phyloP scores from a whole-genome alignment of 2,797 vertebrate species.

The Hemibagrus guttatus region DNA sequence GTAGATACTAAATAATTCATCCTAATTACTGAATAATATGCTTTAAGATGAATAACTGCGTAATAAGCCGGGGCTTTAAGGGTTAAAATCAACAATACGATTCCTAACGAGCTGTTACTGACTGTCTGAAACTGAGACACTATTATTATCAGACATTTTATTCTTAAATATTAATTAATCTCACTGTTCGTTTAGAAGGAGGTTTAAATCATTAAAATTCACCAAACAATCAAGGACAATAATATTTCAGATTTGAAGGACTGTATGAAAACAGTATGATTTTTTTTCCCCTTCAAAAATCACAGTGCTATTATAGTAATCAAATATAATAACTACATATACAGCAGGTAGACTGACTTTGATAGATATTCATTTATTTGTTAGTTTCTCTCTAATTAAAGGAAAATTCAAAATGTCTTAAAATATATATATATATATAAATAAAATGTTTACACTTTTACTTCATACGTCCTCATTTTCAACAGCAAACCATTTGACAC shows the following conservation, averaged over 20 bases:
- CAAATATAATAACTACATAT: neutral
- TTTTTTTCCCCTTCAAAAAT: neutral
- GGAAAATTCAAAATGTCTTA: neutral
- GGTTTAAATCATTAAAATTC: slow-evolving; percentile 11
- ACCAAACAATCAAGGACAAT: slow-evolving; percentile 7
- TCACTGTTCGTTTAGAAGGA: slow-evolving; percentile 5
- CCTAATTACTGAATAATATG: slow-evolving; percentile 28
- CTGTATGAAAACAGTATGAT: neutral
- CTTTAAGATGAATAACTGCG: slow-evolving; percentile 24
- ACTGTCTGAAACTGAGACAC: slow-evolving; percentile 23
- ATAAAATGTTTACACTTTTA: too few species aligned
- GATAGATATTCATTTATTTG: neutral
- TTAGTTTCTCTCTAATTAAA: neutral
- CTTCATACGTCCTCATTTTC: neutral
- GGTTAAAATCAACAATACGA: slow-evolving; percentile 35
- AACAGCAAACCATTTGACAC: neutral
- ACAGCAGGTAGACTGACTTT: neutral
- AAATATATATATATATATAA: too few species aligned
- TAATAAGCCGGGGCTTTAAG: neutral
- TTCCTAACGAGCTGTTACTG: slow-evolving; percentile 25
- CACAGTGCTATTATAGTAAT: neutral
- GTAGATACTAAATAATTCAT: slow-evolving; percentile 22
- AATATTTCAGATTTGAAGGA: neutral
- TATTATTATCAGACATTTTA: slow-evolving; percentile 33
- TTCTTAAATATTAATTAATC: slow-evolving; percentile 31